Evolutionary conservation across 2,113 vertebrate species (phyloP).

Genomic region (Tenrec ecaudatus): DNA sequence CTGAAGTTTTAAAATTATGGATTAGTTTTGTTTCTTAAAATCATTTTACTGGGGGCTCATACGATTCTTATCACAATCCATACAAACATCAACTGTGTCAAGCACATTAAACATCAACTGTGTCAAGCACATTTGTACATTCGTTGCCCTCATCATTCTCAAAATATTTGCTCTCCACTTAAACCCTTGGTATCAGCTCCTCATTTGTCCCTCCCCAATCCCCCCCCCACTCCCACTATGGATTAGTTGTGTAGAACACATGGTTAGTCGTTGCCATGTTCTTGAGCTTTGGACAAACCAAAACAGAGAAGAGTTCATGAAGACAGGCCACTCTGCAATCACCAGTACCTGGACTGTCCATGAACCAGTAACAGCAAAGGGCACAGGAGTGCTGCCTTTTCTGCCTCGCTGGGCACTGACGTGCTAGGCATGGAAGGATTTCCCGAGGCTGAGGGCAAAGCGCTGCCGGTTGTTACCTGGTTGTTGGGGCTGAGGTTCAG

Average conservation of each 20-base stretch:
- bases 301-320: neutral
- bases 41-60: no score
- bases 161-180: no score
- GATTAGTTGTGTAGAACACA: neutral
- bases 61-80: no score
- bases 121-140: no score
- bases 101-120: no score
- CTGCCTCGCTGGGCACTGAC: neutral
- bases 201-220: no score
- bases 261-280: neutral
- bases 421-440: neutral
- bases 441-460: neutral
- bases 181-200: no score
- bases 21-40: neutral
- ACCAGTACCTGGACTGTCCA: neutral
- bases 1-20: slow-evolving; percentile 17
- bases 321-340: neutral
- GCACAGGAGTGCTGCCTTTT: neutral
- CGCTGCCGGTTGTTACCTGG: slow-evolving; percentile 85
- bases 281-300: slow-evolving; percentile 4
- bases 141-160: no score
- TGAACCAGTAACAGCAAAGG: neutral
- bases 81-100: no score
- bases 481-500: slow-evolving; percentile 93
- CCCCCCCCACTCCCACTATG: no score